Base-by-base conservation (phyloP, 2,113 vertebrate genomes). In the Echinops telfairi region DNA sequence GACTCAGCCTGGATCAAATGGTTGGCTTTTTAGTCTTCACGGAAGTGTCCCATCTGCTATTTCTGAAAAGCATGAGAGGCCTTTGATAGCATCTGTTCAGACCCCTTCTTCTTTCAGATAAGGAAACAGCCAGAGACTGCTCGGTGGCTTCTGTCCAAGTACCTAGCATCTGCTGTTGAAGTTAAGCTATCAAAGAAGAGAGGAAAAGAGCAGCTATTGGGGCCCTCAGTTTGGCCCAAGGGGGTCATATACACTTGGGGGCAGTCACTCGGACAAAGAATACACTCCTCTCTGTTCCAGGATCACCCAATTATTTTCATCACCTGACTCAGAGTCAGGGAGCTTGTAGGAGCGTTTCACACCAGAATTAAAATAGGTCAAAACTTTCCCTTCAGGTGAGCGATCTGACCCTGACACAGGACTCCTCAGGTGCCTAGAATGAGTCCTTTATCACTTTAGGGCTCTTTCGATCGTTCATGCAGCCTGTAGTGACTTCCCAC, bases 41-140 rank as follows among this genome's bases (percentile, higher is more conserved):
- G 31, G 11, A 84, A 62, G 36, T 79, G 33, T 89, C 29, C 62
- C 93, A 90, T 76, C 75, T 94, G 79, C 3, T 93, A 17, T 76
- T 90, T 88, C 25, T 85, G 47, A 92, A 73, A 83, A 94, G 60
- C 84, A 90, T 84, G 81, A 92, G 60, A 89, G 81, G 77, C 60
- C 77, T 92, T 12, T 2, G 82, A 57, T 36, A 40, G 25, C 64
- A 70, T 77, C 75, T 57, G 36, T 58, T 82, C 62, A 79, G 33
- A 83, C 43, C 43, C 38, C 60, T 53, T 91, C 47, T 88, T 80
- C 62, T 82, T 87, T 79, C 85, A 85, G 68, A 89, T 68, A 75
- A 78, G 84, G 87, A 86, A 76, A 75, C 3, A 87, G 64, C 23
- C 78, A 90, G 38, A 71, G 40, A 80, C 16, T 62, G 73, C 1